Evolutionary conservation across 2,797 vertebrate genomes (phyloP).

Genomic region (Hoplostethus atlanticus): DNA sequence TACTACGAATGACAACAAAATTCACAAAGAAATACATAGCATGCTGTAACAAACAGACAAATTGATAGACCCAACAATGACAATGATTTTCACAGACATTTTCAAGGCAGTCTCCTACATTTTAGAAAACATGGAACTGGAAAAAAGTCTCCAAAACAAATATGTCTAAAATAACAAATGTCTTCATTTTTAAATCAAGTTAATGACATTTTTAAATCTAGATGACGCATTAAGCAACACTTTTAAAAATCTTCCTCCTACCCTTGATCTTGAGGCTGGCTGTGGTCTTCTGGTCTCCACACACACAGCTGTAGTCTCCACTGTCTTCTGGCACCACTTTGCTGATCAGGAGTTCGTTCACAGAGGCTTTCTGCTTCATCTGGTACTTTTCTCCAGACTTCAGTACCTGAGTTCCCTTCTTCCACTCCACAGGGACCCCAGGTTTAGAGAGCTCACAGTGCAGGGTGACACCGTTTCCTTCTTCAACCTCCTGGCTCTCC

Average conservation of each 20-base stretch:
- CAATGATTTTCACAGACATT: background rate
- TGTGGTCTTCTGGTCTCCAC: constrained; percentile 80
- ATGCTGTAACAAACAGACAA: background rate
- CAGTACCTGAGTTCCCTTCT: constrained; percentile 77
- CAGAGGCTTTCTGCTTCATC: constrained; percentile 79
- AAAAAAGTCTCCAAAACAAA: background rate
- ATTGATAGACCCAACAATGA: too few relatives aligned
- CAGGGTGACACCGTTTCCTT: constrained; percentile 67
- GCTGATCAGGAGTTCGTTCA: constrained; percentile 80
- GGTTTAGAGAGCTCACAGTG: constrained; percentile 74
- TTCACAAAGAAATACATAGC: background rate
- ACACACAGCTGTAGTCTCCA: constrained; percentile 85
- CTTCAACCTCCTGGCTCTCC: constrained; percentile 70
- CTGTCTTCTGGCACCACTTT: constrained; percentile 76
- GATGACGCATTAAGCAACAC: too few relatives aligned
- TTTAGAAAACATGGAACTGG: too few relatives aligned
- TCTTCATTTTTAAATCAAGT: background rate
- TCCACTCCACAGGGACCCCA: constrained; percentile 82
- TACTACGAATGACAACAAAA: background rate
- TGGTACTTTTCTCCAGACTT: constrained; percentile 80
- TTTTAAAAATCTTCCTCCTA: constrained; percentile 49
- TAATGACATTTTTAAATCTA: background rate
- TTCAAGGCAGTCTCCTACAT: too few relatives aligned
- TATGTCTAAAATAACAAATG: background rate
- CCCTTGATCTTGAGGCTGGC: constrained; percentile 78